phyloP scores from a whole-genome alignment of 2,797 vertebrate genomes.

The Pitangus sulphuratus region DNA sequence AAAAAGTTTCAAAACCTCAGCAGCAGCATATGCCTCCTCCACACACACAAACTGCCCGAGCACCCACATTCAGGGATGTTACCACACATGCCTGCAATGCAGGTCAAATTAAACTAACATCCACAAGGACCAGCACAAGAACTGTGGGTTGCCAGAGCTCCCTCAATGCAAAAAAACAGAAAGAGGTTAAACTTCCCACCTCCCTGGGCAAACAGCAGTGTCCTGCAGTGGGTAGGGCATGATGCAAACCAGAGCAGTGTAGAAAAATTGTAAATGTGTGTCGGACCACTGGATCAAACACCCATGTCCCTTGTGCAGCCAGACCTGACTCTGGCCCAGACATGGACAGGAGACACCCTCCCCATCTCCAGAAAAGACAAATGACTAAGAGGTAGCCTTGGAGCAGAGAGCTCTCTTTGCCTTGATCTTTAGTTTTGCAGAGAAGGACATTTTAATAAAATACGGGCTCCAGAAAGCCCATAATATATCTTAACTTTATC shows the following conservation, averaged over 20 bases:
- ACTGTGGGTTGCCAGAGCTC: not conserved
- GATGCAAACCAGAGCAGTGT: not conserved
- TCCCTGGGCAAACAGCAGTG: rapidly evolving
- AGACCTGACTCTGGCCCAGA: not conserved
- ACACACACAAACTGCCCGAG: rapidly evolving
- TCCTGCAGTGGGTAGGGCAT: not conserved
- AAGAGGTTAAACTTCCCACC: not conserved
- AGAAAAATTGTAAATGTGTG: not conserved
- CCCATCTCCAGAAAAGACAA: not conserved
- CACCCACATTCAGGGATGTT: rapidly evolving
- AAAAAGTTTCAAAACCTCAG: not conserved
- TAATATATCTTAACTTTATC: not conserved
- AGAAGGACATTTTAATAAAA: not conserved
- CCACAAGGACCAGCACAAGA: not conserved
- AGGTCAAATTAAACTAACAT: not conserved
- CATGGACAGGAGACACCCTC: not conserved
- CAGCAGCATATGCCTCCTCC: not conserved
- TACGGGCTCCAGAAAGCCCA: not conserved
- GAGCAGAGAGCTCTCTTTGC: not conserved
- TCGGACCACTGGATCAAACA: not conserved
- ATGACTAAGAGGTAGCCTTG: not conserved
- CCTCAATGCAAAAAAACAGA: not conserved
- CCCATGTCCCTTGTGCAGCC: not conserved
- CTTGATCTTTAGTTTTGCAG: not conserved
- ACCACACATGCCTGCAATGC: rapidly evolving